Evolutionary conservation across 1,140 invertebrate species (phyloP).

Genomic region (Pentalonia nigronervosa): DNA sequence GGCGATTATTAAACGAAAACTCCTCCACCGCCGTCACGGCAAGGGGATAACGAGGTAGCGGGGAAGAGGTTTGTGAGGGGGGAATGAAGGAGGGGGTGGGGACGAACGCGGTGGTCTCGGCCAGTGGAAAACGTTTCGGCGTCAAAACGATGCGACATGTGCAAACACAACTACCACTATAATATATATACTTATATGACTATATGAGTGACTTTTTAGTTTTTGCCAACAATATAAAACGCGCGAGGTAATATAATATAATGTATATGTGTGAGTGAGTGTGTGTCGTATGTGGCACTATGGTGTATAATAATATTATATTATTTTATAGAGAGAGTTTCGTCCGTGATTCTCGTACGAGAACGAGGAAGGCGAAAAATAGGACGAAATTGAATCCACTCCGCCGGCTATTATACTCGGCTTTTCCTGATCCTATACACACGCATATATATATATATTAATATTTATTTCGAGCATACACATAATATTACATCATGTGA

Average conservation of each 20-base stretch:
- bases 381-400: not conserved
- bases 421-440: not conserved
- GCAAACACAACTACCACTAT: not conserved
- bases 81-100: not conserved
- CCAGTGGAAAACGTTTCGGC: not conserved
- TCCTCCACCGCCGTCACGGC: not conserved
- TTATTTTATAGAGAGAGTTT: not conserved
- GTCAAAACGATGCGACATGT: not conserved
- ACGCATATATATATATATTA: not conserved
- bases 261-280: not conserved
- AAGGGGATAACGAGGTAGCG: not conserved
- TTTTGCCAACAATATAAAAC: not conserved
- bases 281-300: not conserved
- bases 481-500: not conserved
- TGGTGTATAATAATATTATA: not conserved
- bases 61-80: not conserved
- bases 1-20: constrained; percentile 52
- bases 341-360: not conserved
- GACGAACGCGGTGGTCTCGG: not conserved
- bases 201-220: not conserved
- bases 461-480: too few species aligned
- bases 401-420: not conserved
- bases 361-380: not conserved
- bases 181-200: not conserved
- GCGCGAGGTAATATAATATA: not conserved